Conservation (phyloP, 2,113 vertebrate species). For the Centropristis striata region DNA sequence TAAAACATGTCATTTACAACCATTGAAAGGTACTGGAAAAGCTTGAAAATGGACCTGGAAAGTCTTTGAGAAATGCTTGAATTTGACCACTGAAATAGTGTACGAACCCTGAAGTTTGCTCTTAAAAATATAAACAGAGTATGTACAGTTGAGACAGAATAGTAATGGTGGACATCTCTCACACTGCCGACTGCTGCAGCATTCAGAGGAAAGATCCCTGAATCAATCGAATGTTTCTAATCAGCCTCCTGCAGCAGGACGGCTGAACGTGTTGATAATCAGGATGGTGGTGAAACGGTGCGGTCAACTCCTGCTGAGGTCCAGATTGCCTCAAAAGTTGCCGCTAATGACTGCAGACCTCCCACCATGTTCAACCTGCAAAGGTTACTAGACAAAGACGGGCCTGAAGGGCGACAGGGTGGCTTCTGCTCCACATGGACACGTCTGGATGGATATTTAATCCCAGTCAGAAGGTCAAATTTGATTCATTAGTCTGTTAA, state of each 20-base stretch:
- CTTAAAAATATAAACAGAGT: too few species aligned
- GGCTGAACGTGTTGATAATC: background rate
- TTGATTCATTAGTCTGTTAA: background rate
- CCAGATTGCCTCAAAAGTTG: conserved; percentile 17
- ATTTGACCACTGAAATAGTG: too few species aligned
- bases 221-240: background rate
- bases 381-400: background rate
- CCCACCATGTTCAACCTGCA: background rate
- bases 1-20: too few species aligned
- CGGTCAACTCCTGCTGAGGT: conserved; percentile 4
- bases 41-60: too few species aligned
- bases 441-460: background rate
- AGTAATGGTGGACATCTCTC: too few species aligned
- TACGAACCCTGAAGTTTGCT: too few species aligned
- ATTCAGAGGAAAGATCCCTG: background rate
- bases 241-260: background rate
- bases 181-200: background rate
- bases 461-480: background rate
- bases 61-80: too few species aligned
- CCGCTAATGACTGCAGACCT: background rate
- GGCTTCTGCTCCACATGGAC: background rate
- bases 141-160: too few species aligned
- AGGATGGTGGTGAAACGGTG: background rate
- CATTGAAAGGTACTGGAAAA: too few species aligned
- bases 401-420: background rate